These are phyloP conservation scores for Brachyptera putata DNA, from an alignment of 2,888 invertebrate genomes.

Conservation along the genomic window DNA sequence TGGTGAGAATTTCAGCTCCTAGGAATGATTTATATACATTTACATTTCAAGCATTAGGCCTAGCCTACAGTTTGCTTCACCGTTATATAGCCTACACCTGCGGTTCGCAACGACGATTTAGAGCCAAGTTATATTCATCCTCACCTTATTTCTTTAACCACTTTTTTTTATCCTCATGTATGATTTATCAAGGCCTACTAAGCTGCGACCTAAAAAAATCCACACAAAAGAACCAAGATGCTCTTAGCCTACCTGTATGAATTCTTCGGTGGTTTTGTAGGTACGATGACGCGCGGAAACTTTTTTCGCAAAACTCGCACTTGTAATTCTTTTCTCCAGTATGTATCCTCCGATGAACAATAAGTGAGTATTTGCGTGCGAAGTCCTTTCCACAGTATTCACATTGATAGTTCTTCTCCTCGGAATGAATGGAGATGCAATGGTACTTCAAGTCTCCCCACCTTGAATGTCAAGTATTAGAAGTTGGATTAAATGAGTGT, in stretches of 20 bases:
- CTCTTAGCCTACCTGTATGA: constrained; percentile 66
- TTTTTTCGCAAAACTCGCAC: constrained; percentile 78
- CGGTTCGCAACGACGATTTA: too few relatives aligned
- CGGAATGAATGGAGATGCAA: constrained; percentile 74
- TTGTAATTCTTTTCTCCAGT: constrained; percentile 84
- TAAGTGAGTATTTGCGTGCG: constrained; percentile 80
- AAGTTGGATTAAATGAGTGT: too few relatives aligned
- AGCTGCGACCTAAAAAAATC: not conserved
- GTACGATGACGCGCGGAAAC: constrained; percentile 82
- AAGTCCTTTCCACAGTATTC: constrained; percentile 87
- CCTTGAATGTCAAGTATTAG: too few relatives aligned
- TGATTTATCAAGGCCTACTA: too few relatives aligned
- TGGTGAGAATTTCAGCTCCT: too few relatives aligned
- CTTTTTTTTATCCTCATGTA: too few relatives aligned
- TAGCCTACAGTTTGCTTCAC: too few relatives aligned
- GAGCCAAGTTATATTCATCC: too few relatives aligned
- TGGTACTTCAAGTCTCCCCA: constrained; percentile 89
- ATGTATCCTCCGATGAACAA: constrained; percentile 79
- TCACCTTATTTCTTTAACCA: too few relatives aligned
- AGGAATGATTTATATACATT: too few relatives aligned
- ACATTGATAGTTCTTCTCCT: constrained; percentile 77
- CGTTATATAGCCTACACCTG: too few relatives aligned
- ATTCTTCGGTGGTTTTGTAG: constrained; percentile 77
- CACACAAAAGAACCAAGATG: not conserved
- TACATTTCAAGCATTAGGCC: too few relatives aligned